Base-by-base conservation (phyloP, 2,888 invertebrate genomes). In the Andrena minutula region DNA sequence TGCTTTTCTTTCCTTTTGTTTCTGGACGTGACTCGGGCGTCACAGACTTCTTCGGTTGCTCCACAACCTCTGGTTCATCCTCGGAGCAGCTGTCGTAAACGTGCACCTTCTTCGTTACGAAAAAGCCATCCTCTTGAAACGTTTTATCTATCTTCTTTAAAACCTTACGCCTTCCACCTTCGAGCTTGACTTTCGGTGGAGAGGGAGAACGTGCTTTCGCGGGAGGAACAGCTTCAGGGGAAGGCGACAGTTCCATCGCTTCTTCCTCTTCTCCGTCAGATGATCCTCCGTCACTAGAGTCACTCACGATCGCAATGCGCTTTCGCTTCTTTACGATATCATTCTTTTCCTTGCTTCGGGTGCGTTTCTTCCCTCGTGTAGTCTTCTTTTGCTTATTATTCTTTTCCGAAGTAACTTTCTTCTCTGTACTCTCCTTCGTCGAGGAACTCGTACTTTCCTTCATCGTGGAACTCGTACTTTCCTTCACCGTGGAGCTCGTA, bases 91-190 rank as follows among this genome's bases (percentile, higher is more conserved):
- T 93, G 77, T 92, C 92, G 75, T 91, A 92, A 35, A 93, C 91
- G 47, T 92, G 91, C 16, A 91, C 92, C 75, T 94, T 94, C 73
- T 92, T 93, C 4, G 94, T 94, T 16, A 93, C 91, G 51, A 93
- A 74, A 77, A 85, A 94, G n/a, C 94, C 94, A 73, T 94, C 93
- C 47, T 94, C 94, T 78, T 94, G 93, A 60, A 89, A 92, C 4
- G 91, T 91, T 83, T 90, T 91, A 72, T 93, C 93, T 2, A 93
- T 86, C 12, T 88, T 76, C 87, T 93, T 94, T 10, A 93, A 85
- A 20, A 92, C 88, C 83, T 92, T 93, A 6, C 92, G 89, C 82
- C 92, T 94, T 0, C 92, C 92, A 65, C 86, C 86, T 75, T 89
- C 84, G 7, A 73, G 49, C 74, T 85, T 87, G n/a, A 86, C 74